Evolutionary conservation across 92 coral and sea anemone species (phyloP).

Genomic region (Diadumene lineata): DNA sequence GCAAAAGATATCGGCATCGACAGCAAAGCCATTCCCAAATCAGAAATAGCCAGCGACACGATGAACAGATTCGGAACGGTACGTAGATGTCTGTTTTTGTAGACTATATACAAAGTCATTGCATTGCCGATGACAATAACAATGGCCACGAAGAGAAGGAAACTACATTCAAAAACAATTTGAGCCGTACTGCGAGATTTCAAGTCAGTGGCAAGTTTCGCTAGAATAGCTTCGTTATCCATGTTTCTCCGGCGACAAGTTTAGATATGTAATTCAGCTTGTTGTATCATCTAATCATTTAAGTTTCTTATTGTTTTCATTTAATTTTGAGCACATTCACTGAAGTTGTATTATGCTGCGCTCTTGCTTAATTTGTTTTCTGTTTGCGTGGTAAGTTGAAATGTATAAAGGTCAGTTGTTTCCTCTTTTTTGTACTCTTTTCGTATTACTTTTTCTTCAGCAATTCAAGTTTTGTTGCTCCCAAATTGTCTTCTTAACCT

Average conservation of each 20-base stretch:
- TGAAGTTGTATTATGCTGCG: constrained; percentile 4
- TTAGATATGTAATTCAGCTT: neutral
- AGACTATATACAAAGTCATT: constrained; percentile 42
- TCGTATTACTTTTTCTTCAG: too few species aligned
- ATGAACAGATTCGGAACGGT: constrained; percentile 51
- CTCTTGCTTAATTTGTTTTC: neutral
- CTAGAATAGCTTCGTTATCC: constrained; percentile 20
- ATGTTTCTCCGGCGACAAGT: neutral
- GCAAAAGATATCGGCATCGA: constrained; percentile 46
- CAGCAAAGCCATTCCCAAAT: constrained; percentile 43
- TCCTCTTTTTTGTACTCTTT: too few species aligned
- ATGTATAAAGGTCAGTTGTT: too few species aligned
- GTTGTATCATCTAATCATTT: neutral
- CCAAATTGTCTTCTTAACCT: too few species aligned
- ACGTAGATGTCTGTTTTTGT: constrained; percentile 32
- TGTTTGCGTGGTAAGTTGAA: too few species aligned
- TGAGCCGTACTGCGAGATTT: constrained; percentile 35
- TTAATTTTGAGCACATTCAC: constrained; percentile 19
- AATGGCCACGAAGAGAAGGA: constrained; percentile 29
- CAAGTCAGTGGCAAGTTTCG: constrained; percentile 37
- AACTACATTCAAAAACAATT: constrained; percentile 44
- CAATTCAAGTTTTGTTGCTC: too few species aligned
- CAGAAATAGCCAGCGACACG: constrained; percentile 63
- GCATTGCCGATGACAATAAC: constrained; percentile 46
- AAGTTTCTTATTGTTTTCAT: neutral